Percentiles rank a stretch among this genome's conserved stretches.
phyloP scores from a whole-genome alignment of 2,888 invertebrate species.

The Leptopterna dolabrata region DNA sequence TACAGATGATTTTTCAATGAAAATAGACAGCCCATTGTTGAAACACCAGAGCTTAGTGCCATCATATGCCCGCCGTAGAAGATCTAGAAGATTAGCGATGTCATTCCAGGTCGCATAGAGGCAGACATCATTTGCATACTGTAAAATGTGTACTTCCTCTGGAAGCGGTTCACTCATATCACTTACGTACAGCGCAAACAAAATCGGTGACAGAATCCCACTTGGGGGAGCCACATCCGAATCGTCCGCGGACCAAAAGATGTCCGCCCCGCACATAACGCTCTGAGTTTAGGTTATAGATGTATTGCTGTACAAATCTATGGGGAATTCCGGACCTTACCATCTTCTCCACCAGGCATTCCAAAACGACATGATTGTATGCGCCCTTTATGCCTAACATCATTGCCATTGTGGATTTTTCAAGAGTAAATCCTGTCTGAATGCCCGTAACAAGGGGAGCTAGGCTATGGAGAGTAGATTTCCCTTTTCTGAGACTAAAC shows the following conservation, averaged over 20 bases:
- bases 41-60: too few relatives aligned
- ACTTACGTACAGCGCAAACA: too few relatives aligned
- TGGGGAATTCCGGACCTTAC: not conserved
- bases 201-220: too few relatives aligned
- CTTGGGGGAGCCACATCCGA: too few relatives aligned
- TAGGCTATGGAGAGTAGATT: not conserved
- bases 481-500: not conserved
- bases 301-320: not conserved
- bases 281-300: not conserved
- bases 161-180: too few relatives aligned
- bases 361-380: not conserved
- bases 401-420: not conserved
- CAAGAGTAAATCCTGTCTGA: not conserved
- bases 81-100: too few relatives aligned
- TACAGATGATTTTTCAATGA: too few relatives aligned
- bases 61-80: too few relatives aligned
- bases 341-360: not conserved
- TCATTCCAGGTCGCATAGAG: too few relatives aligned
- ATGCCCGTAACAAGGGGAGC: not conserved
- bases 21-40: too few relatives aligned
- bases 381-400: not conserved
- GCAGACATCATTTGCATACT: too few relatives aligned
- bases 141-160: too few relatives aligned
- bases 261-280: not conserved
- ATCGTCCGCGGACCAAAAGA: not conserved